Conservation (phyloP, 2,797 vertebrate species). For the Erethizon dorsatum region DNA sequence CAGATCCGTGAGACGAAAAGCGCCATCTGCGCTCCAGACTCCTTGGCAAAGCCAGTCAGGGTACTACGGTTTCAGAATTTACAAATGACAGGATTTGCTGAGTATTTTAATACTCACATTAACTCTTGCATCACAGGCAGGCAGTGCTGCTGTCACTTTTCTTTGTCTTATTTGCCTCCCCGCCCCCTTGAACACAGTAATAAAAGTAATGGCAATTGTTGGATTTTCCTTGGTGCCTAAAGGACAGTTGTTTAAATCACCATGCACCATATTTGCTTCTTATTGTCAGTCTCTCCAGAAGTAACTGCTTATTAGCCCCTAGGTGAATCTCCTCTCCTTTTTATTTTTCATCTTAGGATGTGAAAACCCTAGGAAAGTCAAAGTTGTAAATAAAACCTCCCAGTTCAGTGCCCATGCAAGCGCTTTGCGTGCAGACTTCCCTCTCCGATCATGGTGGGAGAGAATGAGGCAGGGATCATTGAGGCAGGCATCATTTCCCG, state of each 20-base stretch:
- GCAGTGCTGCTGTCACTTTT: not conserved
- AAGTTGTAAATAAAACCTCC: slow-evolving; percentile 25
- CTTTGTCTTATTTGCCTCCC: not conserved
- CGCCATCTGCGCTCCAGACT: slow-evolving; percentile 49
- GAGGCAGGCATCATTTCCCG: not conserved
- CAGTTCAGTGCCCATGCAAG: not conserved
- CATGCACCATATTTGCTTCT: not conserved
- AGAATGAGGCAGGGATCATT: not conserved
- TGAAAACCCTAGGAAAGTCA: slow-evolving; percentile 7
- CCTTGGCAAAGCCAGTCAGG: not conserved
- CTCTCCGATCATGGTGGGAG: accelerated
- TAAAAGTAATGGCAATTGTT: not conserved
- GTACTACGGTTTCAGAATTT: not conserved
- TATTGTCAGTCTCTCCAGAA: not conserved
- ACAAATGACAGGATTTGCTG: not conserved
- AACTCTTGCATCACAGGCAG: not conserved
- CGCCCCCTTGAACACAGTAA: not conserved
- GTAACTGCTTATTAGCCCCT: not conserved
- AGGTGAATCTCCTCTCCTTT: not conserved
- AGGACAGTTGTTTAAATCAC: not conserved
- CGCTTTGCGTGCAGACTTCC: not conserved
- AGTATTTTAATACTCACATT: not conserved
- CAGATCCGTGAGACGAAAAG: not conserved
- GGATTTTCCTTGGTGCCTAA: not conserved
- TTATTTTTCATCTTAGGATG: slow-evolving; percentile 45